These are phyloP conservation scores for Emmelina monodactyla DNA, from an alignment of 2,888 invertebrate genomes.

Conservation along the genomic window DNA sequence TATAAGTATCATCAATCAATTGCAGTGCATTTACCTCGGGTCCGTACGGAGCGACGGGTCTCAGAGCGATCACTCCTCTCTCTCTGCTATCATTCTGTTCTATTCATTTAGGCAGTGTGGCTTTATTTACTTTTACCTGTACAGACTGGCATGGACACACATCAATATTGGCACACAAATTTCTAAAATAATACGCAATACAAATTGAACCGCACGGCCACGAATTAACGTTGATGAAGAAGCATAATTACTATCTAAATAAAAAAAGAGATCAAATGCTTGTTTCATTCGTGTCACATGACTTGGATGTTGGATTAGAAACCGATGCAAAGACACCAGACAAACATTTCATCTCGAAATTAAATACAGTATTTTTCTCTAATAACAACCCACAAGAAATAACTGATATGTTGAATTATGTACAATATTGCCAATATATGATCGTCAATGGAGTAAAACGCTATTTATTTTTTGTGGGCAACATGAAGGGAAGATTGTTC, in stretches of 20 bases:
- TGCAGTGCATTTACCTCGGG: conserved; percentile 56
- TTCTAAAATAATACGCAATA: conserved; percentile 14
- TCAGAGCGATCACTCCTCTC: conserved; percentile 26
- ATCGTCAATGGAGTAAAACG: background rate
- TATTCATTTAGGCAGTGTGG: conserved; percentile 57
- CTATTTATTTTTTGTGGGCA: conserved; percentile 32
- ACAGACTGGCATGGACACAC: conserved; percentile 51
- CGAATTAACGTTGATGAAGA: background rate
- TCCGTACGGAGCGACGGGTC: conserved; percentile 48
- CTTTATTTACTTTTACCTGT: conserved; percentile 52
- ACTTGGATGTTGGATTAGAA: no score
- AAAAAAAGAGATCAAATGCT: no score
- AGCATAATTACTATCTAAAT: no score
- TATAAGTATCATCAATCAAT: conserved; percentile 27
- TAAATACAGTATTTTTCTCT: background rate
- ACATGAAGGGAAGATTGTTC: conserved; percentile 12
- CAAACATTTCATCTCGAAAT: background rate
- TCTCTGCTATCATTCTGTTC: conserved; percentile 26
- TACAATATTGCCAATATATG: conserved; percentile 6
- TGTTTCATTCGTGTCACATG: no score
- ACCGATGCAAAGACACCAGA: no score
- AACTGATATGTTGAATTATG: conserved; percentile 20
- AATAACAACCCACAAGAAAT: conserved; percentile 37
- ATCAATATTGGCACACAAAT: conserved; percentile 40
- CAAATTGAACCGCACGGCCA: conserved; percentile 44